phyloP scores from a whole-genome alignment of 1,140 invertebrate genomes.

The Monochamus saltuarius region DNA sequence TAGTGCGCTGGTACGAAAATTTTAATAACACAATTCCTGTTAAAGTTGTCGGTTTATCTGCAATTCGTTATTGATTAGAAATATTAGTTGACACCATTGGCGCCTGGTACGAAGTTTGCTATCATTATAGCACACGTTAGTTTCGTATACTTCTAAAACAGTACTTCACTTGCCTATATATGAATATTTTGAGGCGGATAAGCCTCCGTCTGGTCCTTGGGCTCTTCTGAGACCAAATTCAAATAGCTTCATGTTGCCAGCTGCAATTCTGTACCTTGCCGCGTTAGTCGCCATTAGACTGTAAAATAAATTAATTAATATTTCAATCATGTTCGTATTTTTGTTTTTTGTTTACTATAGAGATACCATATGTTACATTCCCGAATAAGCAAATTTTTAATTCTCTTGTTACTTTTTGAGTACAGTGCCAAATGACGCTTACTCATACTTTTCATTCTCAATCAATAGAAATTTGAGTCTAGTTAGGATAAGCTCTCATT shows the following conservation, averaged over 20 bases:
- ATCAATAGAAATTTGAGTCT: too few relatives aligned
- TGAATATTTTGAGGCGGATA: constrained; percentile 97
- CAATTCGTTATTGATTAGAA: constrained; percentile 32
- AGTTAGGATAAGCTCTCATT: too few relatives aligned
- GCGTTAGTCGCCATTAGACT: constrained; percentile 98
- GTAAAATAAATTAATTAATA: too few relatives aligned
- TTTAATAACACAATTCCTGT: constrained; percentile 30
- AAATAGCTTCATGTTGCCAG: constrained; percentile 79
- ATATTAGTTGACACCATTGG: constrained; percentile 30
- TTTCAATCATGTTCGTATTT: too few relatives aligned
- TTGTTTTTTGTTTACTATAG: too few relatives aligned
- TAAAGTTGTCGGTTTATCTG: constrained; percentile 26
- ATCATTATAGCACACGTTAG: constrained; percentile 1
- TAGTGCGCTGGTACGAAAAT: constrained; percentile 2
- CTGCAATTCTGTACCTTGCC: constrained; percentile 91
- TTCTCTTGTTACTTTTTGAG: too few relatives aligned
- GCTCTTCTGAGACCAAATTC: constrained; percentile 98
- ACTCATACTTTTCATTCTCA: too few relatives aligned
- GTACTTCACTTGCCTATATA: constrained; percentile 64
- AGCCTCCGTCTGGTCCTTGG: constrained; percentile 96
- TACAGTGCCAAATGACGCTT: too few relatives aligned
- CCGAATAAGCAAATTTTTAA: too few relatives aligned
- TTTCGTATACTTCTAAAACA: too few relatives aligned
- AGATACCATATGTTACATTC: too few relatives aligned
- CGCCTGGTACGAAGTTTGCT: constrained; percentile 33